Base-by-base conservation (phyloP, 2,888 invertebrate genomes). In the Eupsilia transversa region DNA sequence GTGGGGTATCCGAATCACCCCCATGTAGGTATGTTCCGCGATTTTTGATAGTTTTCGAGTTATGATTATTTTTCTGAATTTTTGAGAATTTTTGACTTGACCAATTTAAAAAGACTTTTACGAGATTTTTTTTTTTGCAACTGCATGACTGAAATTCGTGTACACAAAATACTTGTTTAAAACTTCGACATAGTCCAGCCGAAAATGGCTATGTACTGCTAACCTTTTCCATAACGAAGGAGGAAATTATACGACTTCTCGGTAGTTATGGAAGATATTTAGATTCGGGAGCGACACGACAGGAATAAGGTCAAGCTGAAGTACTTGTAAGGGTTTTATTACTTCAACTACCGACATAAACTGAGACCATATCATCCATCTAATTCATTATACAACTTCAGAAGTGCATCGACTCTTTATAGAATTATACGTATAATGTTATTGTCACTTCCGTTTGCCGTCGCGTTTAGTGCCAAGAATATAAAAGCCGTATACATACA, bases 401-500 rank as follows among this genome's bases (percentile, higher is more conserved):
- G 54, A 87, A 89, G 90, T 88, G 88, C 91, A 90, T 87, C 89
- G 90, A 89, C 91, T 83, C 82, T 80, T 84, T 89, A 87, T 86
- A 86, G 82, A 87, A 86, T 85, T 83, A 82, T 75, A 84, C 85
- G 66, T 71, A 86, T 86, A 83, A 86, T 89, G 87, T 88, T 89
- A 90, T 89, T 88, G 88, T 83, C 82, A 86, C 90, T 92, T 93
- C 92, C 93, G 91, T 75, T 80, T 80, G 84, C 83, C 83, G 82
- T 86, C 68, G 77, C 82, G 89, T 88, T 89, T 87, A 83, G 90
- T 92, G 93, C 92, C 92, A 93, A 92, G 91, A 92, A 89, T 90
- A 90, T 85, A 89, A 89, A 87, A 87, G 86, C 85, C 74, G 74
- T 73, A 71, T 73, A 72, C 70, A 85, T 74, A 84, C 82, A 83